Base-by-base conservation (phyloP, 1,140 invertebrate species). In the Cyrtorhinus lividipennis region DNA sequence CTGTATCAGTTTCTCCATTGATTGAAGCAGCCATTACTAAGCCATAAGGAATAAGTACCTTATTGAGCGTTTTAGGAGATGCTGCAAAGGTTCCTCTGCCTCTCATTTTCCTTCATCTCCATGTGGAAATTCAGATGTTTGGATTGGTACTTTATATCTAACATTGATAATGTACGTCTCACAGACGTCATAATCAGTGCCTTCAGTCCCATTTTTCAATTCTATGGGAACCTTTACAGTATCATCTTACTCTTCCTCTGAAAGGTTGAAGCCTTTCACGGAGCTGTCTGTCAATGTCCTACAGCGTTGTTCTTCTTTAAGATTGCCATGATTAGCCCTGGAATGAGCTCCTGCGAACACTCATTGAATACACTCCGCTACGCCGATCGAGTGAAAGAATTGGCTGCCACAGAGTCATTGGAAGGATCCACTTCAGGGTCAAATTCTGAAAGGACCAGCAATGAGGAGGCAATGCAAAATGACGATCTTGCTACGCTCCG, bases 351-450 rank as follows among this genome's bases (percentile, higher is more conserved):
- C 1, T 96, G 94, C 75, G 95, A 99, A 76, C 93, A 98, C 77
- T 95, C 93, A 2, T 76, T 99, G 30, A 99, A 99, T 75, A 99
- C 96, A 20, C 78, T 99, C 30, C 81, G 95, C 67, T 99, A 99
- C 74, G 96, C 95, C 3, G 92, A 98, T 77, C 81, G 92, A 71
- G 90, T 94, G 2, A 95, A 95, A 75, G 91, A 94, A 78, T 75
- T 94, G 61, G 90, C 89, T 18, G 86, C 84, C 2, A 82, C 80
- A 64, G 88, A 92, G 74, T 84, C 85, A n/a, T 62, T 30, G 13
- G 66, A 66, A 18, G 46, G 57, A 1, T 26, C 46, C 38, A 45
- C 58, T 20, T 53, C 48, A 8, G 20, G 48, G 5, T 22, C 48
- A 1, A 65, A 67, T 44, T 44, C 59, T 45, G 61, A 66, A n/a